Evolutionary conservation across 2,797 vertebrate species (phyloP).

Genomic region (Alectoris magna): DNA sequence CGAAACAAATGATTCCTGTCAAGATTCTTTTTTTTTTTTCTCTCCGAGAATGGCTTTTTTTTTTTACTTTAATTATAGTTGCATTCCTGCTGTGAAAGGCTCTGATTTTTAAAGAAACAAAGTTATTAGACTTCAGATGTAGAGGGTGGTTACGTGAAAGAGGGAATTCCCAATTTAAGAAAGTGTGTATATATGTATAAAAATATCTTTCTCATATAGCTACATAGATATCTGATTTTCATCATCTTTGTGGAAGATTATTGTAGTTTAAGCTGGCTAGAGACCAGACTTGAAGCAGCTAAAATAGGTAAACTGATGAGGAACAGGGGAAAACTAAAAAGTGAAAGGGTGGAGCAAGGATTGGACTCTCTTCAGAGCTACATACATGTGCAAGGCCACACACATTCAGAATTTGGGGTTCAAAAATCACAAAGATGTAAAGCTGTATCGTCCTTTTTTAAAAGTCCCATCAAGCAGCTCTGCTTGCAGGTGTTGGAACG

Average conservation of each 20-base stretch:
- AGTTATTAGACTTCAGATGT: neutral
- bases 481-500: constrained; percentile 1
- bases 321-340: neutral
- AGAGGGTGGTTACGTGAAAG: neutral
- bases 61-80: neutral
- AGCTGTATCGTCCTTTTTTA: neutral
- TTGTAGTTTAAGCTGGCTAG: neutral
- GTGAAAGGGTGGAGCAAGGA: neutral
- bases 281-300: neutral
- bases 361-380: neutral
- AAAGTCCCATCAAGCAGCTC: neutral
- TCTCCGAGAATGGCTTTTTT: neutral
- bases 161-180: neutral
- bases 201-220: neutral
- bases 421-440: neutral
- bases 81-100: neutral
- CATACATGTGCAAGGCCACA: neutral
- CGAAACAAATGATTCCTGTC: neutral
- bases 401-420: neutral
- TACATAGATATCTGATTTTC: neutral
- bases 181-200: neutral
- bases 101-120: neutral
- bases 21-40: neutral
- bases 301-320: neutral
- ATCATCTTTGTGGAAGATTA: neutral